phyloP scores from a whole-genome alignment of 2,113 vertebrate species.

The Leptocoma aspasia region DNA sequence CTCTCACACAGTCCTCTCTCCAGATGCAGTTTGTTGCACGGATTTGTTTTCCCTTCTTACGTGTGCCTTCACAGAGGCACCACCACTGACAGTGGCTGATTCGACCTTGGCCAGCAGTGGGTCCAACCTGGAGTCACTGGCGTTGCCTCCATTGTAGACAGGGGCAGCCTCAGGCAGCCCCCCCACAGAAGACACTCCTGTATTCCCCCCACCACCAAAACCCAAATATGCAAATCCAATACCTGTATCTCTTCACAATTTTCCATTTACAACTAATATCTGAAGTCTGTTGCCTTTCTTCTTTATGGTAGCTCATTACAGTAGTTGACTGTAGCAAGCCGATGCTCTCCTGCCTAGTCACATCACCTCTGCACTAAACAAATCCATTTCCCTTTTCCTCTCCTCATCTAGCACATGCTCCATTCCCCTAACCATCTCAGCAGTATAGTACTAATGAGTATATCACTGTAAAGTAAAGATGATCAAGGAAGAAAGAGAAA shows the following conservation, averaged over 20 bases:
- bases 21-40: not conserved
- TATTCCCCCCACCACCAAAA: not conserved
- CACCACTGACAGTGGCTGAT: no score
- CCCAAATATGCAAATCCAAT: not conserved
- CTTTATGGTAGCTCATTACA: not conserved
- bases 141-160: not conserved
- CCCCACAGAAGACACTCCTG: not conserved
- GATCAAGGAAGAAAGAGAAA: not conserved
- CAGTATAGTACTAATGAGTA: not conserved
- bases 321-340: not conserved
- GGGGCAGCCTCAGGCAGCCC: not conserved
- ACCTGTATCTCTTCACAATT: not conserved
- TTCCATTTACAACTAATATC: not conserved
- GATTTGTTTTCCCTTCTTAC: not conserved
- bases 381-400: not conserved
- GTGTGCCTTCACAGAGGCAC: not conserved
- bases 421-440: not conserved
- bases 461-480: not conserved
- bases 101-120: fast-evolving
- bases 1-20: not conserved
- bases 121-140: not conserved
- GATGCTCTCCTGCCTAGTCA: not conserved
- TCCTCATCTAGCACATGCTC: not conserved
- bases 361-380: not conserved
- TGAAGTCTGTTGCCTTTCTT: not conserved